Evolutionary conservation across 2,113 vertebrate genomes (phyloP).

Genomic region (Propithecus coquereli): DNA sequence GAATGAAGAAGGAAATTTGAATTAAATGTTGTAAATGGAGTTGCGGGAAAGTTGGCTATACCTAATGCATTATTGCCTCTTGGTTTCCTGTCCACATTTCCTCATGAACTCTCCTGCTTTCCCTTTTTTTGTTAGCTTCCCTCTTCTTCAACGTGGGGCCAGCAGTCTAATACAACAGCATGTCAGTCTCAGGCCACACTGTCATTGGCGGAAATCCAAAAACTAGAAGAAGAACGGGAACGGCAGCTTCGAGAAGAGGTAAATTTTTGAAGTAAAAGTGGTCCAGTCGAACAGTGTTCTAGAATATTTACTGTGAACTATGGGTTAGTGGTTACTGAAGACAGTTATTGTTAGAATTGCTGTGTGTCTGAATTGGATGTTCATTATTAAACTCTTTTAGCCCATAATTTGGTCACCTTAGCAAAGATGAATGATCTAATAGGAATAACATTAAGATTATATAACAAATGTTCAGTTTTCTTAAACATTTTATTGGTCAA

Average conservation of each 20-base stretch:
- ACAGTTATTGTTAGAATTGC: not conserved
- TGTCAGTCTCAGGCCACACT: slow-evolving; percentile 91
- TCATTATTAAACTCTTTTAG: not conserved
- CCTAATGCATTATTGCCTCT: not conserved
- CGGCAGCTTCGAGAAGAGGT: slow-evolving; percentile 93
- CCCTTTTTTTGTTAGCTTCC: slow-evolving; percentile 88
- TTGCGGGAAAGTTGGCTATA: not conserved
- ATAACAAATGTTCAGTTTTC: not conserved
- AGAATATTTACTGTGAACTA: not conserved
- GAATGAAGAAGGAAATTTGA: not conserved
- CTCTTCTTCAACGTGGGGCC: slow-evolving; percentile 98
- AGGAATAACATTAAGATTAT: not conserved
- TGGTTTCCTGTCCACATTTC: not conserved
- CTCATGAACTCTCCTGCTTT: not conserved
- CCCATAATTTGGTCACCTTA: not conserved
- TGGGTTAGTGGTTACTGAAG: not conserved
- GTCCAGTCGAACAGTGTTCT: not conserved
- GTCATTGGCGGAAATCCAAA: slow-evolving; percentile 97
- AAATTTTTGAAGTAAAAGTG: not conserved
- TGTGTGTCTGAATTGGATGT: not conserved
- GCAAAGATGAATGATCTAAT: not conserved
- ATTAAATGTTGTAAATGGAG: not conserved
- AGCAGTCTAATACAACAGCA: slow-evolving; percentile 88
- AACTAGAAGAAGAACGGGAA: slow-evolving; percentile 96
- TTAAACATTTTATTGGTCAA: not conserved